Percentiles rank a stretch among this genome's conserved stretches.
These are phyloP conservation scores for Drosophila equinoxialis DNA, from an alignment of 1,140 invertebrate species.

Conservation along the genomic window DNA sequence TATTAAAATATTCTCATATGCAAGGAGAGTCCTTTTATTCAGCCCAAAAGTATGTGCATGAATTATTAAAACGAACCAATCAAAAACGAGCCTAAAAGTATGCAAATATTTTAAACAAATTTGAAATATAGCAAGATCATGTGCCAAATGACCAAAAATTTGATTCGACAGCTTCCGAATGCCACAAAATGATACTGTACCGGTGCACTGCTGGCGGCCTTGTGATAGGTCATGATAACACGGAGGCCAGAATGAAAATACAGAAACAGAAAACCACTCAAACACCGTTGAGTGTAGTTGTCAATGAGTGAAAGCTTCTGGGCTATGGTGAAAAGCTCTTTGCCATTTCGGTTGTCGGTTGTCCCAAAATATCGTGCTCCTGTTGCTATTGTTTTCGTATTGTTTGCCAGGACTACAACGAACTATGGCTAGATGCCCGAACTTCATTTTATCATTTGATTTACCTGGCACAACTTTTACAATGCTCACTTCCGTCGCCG, in stretches of 20 bases:
- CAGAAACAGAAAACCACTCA: slow-evolving; percentile 20
- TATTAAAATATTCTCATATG: too few relatives aligned
- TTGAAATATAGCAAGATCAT: too few relatives aligned
- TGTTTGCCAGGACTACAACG: slow-evolving; percentile 13
- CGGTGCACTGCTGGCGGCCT: slow-evolving; percentile 17
- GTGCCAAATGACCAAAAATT: too few relatives aligned
- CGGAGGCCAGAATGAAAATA: slow-evolving; percentile 26
- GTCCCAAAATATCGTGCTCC: slow-evolving; percentile 57
- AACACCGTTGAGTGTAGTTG: slow-evolving; percentile 37
- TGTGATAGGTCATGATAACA: slow-evolving; percentile 25
- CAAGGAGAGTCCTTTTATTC: too few relatives aligned
- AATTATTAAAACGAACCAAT: slow-evolving; percentile 8
- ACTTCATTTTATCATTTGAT: slow-evolving; percentile 78
- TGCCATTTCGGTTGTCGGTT: neutral
- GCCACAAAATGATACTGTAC: too few relatives aligned
- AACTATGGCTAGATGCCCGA: slow-evolving; percentile 38
- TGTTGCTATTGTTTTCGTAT: slow-evolving; percentile 53
- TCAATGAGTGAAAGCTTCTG: slow-evolving; percentile 29
- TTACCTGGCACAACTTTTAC: slow-evolving; percentile 72
- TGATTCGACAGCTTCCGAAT: too few relatives aligned
- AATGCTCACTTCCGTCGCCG: slow-evolving; percentile 70
- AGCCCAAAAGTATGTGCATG: slow-evolving; percentile 40
- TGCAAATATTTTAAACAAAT: too few relatives aligned
- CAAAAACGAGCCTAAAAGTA: too few relatives aligned
- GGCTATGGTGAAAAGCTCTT: slow-evolving; percentile 60